Conservation (phyloP, 2,888 invertebrate species). For the Dasypolia templi region DNA sequence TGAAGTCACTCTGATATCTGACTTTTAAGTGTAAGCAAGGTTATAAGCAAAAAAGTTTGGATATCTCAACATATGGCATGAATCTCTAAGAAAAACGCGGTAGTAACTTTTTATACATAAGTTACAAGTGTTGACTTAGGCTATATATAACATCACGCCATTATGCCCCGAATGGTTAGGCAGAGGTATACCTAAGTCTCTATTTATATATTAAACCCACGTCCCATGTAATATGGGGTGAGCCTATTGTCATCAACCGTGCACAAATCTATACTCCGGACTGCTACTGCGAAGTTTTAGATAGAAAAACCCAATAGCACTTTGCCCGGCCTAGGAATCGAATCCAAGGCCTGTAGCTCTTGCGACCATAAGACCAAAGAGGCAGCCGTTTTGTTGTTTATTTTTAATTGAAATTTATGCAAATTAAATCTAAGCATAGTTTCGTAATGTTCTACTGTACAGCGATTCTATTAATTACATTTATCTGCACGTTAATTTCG, state of each 20-base stretch:
- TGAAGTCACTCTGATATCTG: constrained; percentile 31
- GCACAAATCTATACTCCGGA: neutral
- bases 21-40: constrained; percentile 37
- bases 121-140: neutral
- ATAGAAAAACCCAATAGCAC: neutral
- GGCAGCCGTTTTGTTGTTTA: neutral
- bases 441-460: neutral
- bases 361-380: neutral
- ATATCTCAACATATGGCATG: constrained; percentile 7
- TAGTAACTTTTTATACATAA: neutral
- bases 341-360: neutral
- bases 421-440: neutral
- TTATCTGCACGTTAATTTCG: no score
- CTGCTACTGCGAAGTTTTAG: neutral
- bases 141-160: neutral
- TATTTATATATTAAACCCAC: neutral
- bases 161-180: no score
- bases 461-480: neutral
- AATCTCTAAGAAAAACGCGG: neutral
- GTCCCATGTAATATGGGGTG: neutral
- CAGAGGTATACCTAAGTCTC: no score
- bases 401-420: neutral
- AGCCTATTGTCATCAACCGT: neutral
- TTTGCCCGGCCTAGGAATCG: neutral
- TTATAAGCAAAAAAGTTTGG: constrained; percentile 33